Conservation (phyloP, 2,888 invertebrate species). For the Seira musarum region DNA sequence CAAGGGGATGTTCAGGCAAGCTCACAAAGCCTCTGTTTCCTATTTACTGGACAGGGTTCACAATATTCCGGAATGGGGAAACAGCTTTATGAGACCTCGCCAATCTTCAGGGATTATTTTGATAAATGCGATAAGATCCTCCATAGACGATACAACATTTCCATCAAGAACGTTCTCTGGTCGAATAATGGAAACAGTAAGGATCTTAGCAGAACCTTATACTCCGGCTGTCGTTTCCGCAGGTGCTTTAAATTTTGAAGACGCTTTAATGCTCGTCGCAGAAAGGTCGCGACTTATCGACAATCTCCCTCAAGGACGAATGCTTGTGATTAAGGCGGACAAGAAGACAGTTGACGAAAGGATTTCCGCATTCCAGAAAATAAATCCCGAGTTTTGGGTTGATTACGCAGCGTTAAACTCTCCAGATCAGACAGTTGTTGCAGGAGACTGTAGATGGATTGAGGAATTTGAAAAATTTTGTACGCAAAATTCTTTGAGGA, state of each 20-base stretch:
- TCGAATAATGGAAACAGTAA: constrained; percentile 8
- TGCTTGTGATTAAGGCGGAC: constrained; percentile 58
- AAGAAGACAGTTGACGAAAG: constrained; percentile 14
- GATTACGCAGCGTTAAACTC: too few species aligned
- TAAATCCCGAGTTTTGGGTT: constrained; percentile 9
- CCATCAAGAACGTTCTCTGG: constrained; percentile 40
- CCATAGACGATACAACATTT: constrained; percentile 25
- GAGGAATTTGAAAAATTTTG: constrained; percentile 7
- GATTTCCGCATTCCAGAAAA: not conserved
- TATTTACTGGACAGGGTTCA: constrained; percentile 55
- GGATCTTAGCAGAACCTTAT: constrained; percentile 34
- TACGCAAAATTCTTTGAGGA: constrained; percentile 18
- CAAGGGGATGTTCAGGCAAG: not conserved
- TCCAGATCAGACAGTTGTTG: constrained; percentile 58
- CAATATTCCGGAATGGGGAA: constrained; percentile 52
- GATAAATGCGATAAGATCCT: constrained; percentile 47
- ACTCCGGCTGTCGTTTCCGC: too few species aligned
- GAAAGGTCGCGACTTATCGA: constrained; percentile 60
- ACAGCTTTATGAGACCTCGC: too few species aligned
- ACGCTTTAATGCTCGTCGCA: constrained; percentile 58
- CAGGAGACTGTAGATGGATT: constrained; percentile 33
- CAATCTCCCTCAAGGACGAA: constrained; percentile 49
- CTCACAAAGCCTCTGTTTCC: constrained; percentile 35
- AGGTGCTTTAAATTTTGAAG: too few species aligned
- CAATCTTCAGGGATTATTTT: constrained; percentile 52